phyloP scores from a whole-genome alignment of 2,113 vertebrate genomes.

The Galbula dea region DNA sequence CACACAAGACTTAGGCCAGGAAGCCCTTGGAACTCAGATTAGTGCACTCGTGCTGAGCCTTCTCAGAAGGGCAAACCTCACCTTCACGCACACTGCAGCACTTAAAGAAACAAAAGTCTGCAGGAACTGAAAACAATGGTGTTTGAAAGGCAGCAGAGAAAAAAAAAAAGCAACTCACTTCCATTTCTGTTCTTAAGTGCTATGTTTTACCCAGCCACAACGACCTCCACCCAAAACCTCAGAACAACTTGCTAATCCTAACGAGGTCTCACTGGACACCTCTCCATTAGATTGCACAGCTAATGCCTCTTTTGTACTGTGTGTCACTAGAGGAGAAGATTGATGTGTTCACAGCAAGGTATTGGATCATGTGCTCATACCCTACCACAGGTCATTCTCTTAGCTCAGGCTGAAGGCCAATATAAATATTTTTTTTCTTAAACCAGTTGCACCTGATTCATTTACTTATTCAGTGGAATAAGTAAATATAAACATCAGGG shows the following conservation, averaged over 20 bases:
- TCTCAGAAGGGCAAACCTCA: not conserved
- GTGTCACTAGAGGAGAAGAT: not conserved
- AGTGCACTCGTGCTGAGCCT: not conserved
- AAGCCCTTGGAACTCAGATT: not conserved
- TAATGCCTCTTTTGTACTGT: not conserved
- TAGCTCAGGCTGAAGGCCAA: not conserved
- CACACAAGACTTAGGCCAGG: not conserved
- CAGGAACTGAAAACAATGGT: not conserved
- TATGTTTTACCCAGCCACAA: not conserved
- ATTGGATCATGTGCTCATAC: not conserved
- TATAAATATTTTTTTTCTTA: not conserved
- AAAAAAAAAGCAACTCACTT: not conserved
- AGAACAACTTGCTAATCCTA: not conserved
- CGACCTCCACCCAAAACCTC: not conserved
- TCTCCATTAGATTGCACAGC: not conserved
- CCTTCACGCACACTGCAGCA: not conserved
- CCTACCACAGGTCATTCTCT: not conserved
- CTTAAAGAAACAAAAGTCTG: not conserved
- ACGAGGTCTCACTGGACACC: not conserved
- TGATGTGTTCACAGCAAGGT: not conserved
- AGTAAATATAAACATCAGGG: not conserved
- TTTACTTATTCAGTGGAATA: not conserved
- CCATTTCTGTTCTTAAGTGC: not conserved
- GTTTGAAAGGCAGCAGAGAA: not conserved
- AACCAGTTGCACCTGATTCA: not conserved